A percentile compares a stretch with the other conserved stretches of the same genome.
Conservation (phyloP, 2,113 vertebrate species). For the Paedocypris sp. region DNA sequence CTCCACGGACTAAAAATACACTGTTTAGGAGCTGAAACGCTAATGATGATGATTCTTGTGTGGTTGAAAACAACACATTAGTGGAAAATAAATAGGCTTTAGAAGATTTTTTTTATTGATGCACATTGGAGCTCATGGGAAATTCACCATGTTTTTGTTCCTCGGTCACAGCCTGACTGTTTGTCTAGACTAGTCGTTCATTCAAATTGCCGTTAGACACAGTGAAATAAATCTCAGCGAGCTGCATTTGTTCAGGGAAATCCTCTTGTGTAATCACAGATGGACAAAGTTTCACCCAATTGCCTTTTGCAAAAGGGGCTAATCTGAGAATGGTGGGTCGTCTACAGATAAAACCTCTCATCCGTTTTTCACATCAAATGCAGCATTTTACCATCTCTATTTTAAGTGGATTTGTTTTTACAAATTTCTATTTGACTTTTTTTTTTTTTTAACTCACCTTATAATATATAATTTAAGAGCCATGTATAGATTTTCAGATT, state of each 20-base stretch:
- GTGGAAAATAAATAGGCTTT: constrained; percentile 35
- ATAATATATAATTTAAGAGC: too few species aligned
- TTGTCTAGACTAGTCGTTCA: constrained; percentile 12
- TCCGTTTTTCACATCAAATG: too few species aligned
- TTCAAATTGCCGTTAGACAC: neutral
- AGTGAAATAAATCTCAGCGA: neutral
- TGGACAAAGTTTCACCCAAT: neutral
- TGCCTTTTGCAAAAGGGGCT: constrained; percentile 9
- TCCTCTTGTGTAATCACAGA: neutral
- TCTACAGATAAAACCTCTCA: too few species aligned
- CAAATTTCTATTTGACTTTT: too few species aligned
- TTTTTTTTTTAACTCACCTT: too few species aligned
- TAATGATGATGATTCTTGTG: constrained; percentile 45
- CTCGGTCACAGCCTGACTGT: neutral
- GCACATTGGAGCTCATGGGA: neutral
- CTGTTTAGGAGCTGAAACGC: constrained; percentile 49
- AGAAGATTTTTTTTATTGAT: constrained; percentile 21
- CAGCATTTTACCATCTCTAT: too few species aligned
- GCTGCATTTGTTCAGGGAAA: neutral
- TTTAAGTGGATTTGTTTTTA: too few species aligned
- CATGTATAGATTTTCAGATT: too few species aligned
- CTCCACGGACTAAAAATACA: constrained; percentile 59
- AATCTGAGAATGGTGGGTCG: neutral
- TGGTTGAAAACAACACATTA: constrained; percentile 26
- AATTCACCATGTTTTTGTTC: neutral